Evolutionary conservation across 2,113 vertebrate genomes (phyloP).

Genomic region (Xyliphius kryptos): DNA sequence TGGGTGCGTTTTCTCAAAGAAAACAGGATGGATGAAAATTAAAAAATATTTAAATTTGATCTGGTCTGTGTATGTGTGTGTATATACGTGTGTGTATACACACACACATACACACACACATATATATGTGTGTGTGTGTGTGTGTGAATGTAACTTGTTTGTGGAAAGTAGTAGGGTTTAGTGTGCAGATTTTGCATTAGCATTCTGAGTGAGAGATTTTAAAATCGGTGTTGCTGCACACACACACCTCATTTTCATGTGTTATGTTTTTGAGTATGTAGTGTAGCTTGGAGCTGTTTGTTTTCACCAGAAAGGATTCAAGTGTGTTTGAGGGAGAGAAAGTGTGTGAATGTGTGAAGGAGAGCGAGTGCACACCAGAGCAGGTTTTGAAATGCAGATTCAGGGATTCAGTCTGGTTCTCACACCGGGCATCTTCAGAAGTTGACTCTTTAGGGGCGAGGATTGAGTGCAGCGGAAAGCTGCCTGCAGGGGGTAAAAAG

Average conservation of each 20-base stretch:
- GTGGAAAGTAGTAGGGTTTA: too few species aligned
- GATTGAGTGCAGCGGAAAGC: not conserved
- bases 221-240: too few species aligned
- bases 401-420: not conserved
- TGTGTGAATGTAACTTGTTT: too few species aligned
- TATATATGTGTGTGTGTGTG: too few species aligned
- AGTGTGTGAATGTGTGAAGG: not conserved
- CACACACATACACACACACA: too few species aligned
- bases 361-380: not conserved
- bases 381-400: slow-evolving; percentile 36
- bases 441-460: slow-evolving; percentile 4
- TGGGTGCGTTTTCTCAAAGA: too few species aligned
- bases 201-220: too few species aligned
- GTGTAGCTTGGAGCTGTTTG: not conserved
- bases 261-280: not conserved
- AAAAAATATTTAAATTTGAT: too few species aligned
- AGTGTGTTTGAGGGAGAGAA: slow-evolving; percentile 10
- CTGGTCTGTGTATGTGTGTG: too few species aligned
- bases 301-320: not conserved
- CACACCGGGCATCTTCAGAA: slow-evolving; percentile 24
- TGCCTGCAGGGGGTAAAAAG: slow-evolving; percentile 13
- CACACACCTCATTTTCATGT: not conserved
- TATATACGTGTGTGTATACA: too few species aligned
- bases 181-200: too few species aligned
- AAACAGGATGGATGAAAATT: too few species aligned